Conservation (phyloP, 2,113 vertebrate genomes). For the Pollachius pollachius region DNA sequence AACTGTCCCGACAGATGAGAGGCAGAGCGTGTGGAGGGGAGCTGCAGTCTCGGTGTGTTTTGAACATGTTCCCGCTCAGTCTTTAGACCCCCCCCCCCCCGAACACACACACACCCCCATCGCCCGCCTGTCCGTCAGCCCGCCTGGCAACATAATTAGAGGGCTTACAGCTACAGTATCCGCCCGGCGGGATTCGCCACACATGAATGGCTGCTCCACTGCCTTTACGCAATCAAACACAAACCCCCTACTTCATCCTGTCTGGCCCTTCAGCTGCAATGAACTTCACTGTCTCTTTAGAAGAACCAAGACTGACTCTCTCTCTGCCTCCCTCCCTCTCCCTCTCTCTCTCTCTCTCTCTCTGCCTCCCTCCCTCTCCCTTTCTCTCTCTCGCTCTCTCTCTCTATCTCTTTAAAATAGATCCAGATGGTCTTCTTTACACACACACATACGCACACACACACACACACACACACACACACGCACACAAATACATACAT, state of each 20-base stretch:
- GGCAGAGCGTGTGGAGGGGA: not conserved
- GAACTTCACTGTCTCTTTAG: constrained; percentile 9
- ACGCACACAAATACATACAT: too few species aligned
- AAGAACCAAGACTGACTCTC: not conserved
- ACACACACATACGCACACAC: not conserved
- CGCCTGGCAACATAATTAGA: constrained; percentile 51
- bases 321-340: not conserved
- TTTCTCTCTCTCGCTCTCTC: not conserved
- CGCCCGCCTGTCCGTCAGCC: constrained; percentile 38
- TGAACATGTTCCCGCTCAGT: not conserved
- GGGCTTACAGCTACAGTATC: constrained; percentile 39
- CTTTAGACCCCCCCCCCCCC: not conserved
- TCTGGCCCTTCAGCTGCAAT: constrained; percentile 35
- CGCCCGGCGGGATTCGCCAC: constrained; percentile 41
- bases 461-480: not conserved
- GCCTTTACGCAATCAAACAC: constrained; percentile 52
- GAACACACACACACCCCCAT: not conserved
- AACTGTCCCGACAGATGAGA: not conserved
- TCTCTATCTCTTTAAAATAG: too few species aligned
- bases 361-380: not conserved
- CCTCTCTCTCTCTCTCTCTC: not conserved
- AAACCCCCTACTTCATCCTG: constrained; percentile 38
- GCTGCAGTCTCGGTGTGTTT: not conserved
- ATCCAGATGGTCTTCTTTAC: not conserved
- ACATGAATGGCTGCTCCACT: constrained; percentile 41